A percentile compares a stretch with the other conserved stretches of the same genome.
These are phyloP conservation scores for Uloborus diversus DNA, from an alignment of 1,140 invertebrate genomes.

Conservation along the genomic window DNA sequence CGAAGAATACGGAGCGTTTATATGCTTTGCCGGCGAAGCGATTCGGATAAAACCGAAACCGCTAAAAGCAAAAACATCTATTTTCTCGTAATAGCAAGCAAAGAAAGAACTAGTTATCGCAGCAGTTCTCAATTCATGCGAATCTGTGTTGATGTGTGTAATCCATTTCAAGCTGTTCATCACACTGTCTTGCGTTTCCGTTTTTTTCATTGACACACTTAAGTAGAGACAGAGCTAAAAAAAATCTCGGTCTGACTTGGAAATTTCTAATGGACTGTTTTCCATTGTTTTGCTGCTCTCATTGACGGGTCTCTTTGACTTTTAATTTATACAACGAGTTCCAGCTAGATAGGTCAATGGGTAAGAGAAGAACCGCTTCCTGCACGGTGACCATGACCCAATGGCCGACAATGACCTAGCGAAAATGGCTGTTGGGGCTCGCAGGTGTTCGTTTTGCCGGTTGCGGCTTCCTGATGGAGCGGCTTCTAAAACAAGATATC, in stretches of 20 bases:
- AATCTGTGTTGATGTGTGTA: not conserved
- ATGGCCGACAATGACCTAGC: slow-evolving; percentile 41
- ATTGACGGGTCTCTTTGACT: not conserved
- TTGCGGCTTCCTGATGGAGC: slow-evolving; percentile 9
- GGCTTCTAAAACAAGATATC: too few species aligned
- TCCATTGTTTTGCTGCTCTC: not conserved
- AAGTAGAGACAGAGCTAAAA: not conserved
- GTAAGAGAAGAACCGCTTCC: slow-evolving; percentile 25
- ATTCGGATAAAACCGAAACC: too few species aligned
- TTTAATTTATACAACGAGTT: not conserved
- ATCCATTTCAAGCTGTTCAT: not conserved
- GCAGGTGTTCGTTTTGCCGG: slow-evolving; percentile 14
- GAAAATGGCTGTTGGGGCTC: not conserved
- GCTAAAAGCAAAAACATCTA: too few species aligned
- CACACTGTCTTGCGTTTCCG: not conserved
- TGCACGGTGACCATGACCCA: slow-evolving; percentile 36
- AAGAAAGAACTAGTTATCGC: too few species aligned
- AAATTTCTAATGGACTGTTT: not conserved
- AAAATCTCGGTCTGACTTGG: not conserved
- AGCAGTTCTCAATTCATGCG: too few species aligned
- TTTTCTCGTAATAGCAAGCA: too few species aligned
- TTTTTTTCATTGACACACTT: not conserved
- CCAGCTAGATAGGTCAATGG: slow-evolving; percentile 13
- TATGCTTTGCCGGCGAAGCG: too few species aligned
- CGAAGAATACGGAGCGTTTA: too few species aligned